These are phyloP conservation scores for Pammene fasciana DNA, from an alignment of 2,888 invertebrate genomes.

Conservation along the genomic window DNA sequence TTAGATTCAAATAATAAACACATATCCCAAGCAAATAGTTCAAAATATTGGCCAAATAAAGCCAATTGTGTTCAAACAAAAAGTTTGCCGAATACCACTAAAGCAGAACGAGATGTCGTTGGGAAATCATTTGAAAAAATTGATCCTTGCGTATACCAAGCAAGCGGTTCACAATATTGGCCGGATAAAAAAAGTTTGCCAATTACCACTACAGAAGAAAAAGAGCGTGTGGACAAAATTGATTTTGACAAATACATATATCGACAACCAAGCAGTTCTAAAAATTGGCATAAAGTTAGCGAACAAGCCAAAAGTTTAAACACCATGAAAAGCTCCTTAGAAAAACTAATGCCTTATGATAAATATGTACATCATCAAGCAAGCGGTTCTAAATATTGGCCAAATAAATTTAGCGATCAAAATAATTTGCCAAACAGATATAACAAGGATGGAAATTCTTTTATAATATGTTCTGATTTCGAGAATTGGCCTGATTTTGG, in stretches of 20 bases:
- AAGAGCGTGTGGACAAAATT: too few relatives aligned
- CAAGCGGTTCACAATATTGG: too few relatives aligned
- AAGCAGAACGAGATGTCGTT: too few relatives aligned
- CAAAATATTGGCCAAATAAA: neutral
- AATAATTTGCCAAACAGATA: neutral
- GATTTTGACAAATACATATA: too few relatives aligned
- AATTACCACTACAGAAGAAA: too few relatives aligned
- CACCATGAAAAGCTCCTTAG: neutral
- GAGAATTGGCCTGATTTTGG: neutral
- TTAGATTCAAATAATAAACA: neutral
- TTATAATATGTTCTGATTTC: slow-evolving; percentile 20
- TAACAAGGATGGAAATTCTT: slow-evolving; percentile 1
- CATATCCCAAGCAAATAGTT: neutral
- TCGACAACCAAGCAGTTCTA: too few relatives aligned
- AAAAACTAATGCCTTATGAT: slow-evolving; percentile 42
- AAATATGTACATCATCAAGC: slow-evolving; percentile 42
- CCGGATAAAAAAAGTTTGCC: too few relatives aligned
- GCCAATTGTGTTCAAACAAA: too few relatives aligned
- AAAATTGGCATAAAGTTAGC: too few relatives aligned
- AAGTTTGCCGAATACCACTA: too few relatives aligned
- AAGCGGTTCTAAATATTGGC: slow-evolving; percentile 46
- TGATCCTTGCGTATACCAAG: too few relatives aligned
- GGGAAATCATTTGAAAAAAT: too few relatives aligned
- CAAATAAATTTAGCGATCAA: neutral
- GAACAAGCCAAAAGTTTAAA: neutral